Percentiles rank a stretch among this genome's conserved stretches.
Evolutionary conservation across 2,888 invertebrate species (phyloP).

Genomic region (Aspidiotus destructor): DNA sequence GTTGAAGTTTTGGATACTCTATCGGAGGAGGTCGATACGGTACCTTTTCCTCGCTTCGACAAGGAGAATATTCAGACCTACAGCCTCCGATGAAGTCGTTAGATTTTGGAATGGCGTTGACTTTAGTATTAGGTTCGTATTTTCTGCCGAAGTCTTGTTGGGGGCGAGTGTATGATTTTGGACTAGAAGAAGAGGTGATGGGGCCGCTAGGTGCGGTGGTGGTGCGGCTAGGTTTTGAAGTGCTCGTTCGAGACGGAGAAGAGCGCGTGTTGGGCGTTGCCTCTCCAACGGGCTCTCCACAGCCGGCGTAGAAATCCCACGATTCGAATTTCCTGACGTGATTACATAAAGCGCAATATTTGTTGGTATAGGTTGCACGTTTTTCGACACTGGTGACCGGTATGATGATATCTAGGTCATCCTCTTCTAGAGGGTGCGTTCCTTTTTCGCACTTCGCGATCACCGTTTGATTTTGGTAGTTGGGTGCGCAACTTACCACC

Average conservation of each 20-base stretch:
- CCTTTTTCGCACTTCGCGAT: conserved; percentile 8
- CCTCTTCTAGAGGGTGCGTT: conserved; percentile 5
- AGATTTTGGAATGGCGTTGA: too few relatives aligned
- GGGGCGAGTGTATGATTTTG: not conserved
- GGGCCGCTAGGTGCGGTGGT: not conserved
- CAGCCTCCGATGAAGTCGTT: not conserved
- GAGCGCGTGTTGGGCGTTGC: too few relatives aligned
- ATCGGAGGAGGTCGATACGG: too few relatives aligned
- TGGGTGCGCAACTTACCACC: conserved; percentile 42
- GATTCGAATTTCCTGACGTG: conserved; percentile 37
- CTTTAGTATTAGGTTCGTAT: not conserved
- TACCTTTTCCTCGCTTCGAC: too few relatives aligned
- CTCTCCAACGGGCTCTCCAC: conserved; percentile 7
- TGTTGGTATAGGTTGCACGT: conserved; percentile 26
- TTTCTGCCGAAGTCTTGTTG: not conserved
- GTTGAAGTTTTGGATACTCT: too few relatives aligned
- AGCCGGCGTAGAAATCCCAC: conserved; percentile 43
- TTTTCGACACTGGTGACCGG: conserved; percentile 16
- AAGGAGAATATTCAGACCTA: not conserved
- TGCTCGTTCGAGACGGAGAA: not conserved
- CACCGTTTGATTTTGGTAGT: conserved; percentile 39
- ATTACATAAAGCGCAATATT: conserved; percentile 21
- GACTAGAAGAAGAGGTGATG: not conserved
- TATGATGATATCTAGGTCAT: conserved; percentile 5
- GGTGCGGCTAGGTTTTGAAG: not conserved